Evolutionary conservation across 2,797 vertebrate genomes (phyloP).

Genomic region (Momotus momota): DNA sequence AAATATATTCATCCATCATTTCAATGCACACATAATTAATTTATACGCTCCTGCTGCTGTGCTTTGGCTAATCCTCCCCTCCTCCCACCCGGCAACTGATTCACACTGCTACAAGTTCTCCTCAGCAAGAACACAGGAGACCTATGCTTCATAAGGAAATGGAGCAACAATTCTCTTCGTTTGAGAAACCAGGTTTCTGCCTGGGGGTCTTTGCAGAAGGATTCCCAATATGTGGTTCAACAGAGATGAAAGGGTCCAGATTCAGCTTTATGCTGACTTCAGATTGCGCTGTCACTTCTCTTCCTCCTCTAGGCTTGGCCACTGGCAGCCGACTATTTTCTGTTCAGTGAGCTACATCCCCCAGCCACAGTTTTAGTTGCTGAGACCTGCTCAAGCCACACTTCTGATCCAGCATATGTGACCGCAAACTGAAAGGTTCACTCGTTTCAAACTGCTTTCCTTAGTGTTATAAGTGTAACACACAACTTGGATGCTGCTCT

Average conservation of each 20-base stretch:
- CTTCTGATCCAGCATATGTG: neutral
- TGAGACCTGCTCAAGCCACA: neutral
- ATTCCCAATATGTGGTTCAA: neutral
- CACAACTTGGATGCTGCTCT: neutral
- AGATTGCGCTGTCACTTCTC: neutral
- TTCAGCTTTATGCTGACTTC: neutral
- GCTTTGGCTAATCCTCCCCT: neutral
- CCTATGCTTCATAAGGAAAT: slow-evolving; percentile 52
- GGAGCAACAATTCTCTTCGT: slow-evolving; percentile 12
- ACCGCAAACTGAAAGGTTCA: neutral
- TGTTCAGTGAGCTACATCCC: neutral
- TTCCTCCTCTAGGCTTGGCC: neutral
- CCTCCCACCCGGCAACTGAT: neutral
- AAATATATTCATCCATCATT: slow-evolving; percentile 37
- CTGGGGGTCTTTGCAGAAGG: neutral
- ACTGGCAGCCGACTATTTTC: neutral
- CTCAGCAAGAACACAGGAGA: neutral
- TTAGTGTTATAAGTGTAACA: neutral
- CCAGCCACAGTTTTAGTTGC: neutral
- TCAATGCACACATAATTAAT: slow-evolving; percentile 34
- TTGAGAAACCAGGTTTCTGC: slow-evolving; percentile 17
- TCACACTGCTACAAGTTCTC: slow-evolving; percentile 31
- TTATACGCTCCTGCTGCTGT: neutral
- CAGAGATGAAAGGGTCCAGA: neutral
- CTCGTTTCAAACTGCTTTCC: neutral